Base-by-base conservation (phyloP, 2,797 vertebrate species). In the Oceanodroma leucorhoa region DNA sequence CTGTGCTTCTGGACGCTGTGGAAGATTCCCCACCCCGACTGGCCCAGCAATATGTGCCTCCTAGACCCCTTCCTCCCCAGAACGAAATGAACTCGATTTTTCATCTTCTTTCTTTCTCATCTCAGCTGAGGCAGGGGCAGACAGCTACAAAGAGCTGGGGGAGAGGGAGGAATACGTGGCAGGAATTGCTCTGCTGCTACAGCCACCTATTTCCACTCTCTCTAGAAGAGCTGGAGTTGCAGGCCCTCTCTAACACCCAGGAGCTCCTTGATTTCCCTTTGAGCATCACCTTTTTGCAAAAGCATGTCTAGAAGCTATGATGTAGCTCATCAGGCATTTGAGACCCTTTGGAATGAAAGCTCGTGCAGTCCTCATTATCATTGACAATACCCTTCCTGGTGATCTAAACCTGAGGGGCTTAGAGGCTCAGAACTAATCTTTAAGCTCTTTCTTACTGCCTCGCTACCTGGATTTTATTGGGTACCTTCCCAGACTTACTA, bases 301-400 rank as follows among this genome's bases (percentile, higher is more conserved):
- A 64, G 6, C 26, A 1, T 11, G 3, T 32, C 50, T 43, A 81
- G 64, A 67, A 82, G 38, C 13, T 26, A 19, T 6, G 7, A 0
- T 2, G 14, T 21, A 40, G 43, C 34, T 76, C 53, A 14, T 14
- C 30, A 80, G 9, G 22, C 9, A 11, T n/a, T 50, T 22, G 36
- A 17, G 45, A 64, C 12, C 10, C 38, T 45, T 80, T 53, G 38
- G 38, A 82, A 75, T 11, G 11, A 65, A 81, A 69, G 41, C 23
- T 64, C 2, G 0, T 1, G 3, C 17, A n/a, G 53, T 41, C 13
- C 24, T 86, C 4, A 1, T 61, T 75, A 21, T 58, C 32, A 21
- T 0, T 69, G 80, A 36, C 30, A 54, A 72, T 36, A 46, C 14
- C 11, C 30, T 69, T 83, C 40, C 76, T 51, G 34, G 18, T 58